These are phyloP conservation scores for Drosophila fuyamai DNA, from an alignment of 1,140 invertebrate species.

Conservation along the genomic window DNA sequence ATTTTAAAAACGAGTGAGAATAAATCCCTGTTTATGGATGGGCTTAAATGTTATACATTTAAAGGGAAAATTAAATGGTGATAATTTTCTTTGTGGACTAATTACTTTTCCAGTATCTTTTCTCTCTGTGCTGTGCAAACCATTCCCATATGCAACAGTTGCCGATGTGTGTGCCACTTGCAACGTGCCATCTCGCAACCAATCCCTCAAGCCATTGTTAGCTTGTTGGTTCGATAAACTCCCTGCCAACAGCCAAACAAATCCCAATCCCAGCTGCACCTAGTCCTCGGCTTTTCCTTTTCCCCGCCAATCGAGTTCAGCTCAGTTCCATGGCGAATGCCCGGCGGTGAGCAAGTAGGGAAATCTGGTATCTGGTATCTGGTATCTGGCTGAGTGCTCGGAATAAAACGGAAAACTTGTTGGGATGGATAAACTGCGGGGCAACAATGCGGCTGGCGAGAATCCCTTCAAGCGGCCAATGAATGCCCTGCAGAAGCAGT, in stretches of 20 bases:
- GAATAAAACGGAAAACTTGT: conserved; percentile 77
- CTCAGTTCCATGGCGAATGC: conserved; percentile 59
- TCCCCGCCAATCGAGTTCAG: conserved; percentile 12
- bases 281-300: not conserved
- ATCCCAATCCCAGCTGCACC: conserved; percentile 46
- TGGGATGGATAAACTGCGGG: conserved; percentile 70
- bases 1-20: no score
- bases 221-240: conserved; percentile 75
- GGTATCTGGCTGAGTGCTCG: conserved; percentile 41
- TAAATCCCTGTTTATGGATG: no score
- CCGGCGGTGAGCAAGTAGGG: conserved; percentile 56
- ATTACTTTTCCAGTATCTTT: not conserved
- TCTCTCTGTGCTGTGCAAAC: conserved; percentile 1
- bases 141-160: conserved; percentile 46
- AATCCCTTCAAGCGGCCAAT: conserved; percentile 84
- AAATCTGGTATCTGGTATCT: conserved; percentile 9
- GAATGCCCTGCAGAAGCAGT: conserved; percentile 82
- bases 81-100: no score
- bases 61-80: no score
- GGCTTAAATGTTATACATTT: no score
- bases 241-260: conserved; percentile 50
- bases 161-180: conserved; percentile 6
- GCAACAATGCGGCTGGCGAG: conserved; percentile 43
- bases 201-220: conserved; percentile 37
- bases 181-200: conserved; percentile 13